Base-by-base conservation (phyloP, 2,797 vertebrate genomes). In the Petrocephalus schoutedeni region DNA sequence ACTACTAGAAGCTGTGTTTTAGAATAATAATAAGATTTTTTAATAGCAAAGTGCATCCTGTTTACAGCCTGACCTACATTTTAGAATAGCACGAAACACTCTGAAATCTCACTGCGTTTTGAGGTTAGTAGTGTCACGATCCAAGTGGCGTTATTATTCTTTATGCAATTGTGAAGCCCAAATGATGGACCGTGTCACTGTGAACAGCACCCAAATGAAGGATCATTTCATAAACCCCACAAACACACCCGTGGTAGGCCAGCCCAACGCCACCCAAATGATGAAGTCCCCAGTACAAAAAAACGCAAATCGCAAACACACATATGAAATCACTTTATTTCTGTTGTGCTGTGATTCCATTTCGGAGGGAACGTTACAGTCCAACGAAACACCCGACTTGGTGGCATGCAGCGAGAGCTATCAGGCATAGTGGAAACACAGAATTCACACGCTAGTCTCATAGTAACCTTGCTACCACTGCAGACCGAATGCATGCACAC, bases 291-390 rank as follows among this genome's bases (percentile, higher is more conserved):
- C 4, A 23, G 28, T 41, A 92, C 90, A 94, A 90, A 45, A 28
- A 93, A 94, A 95, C 92, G 94, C 93, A 94, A 93, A 95, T 93
- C 87, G 94, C 92, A 91, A 92, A 90, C 92, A 92, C 91, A 94
- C 89, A 88, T 94, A 95, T 96, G 97, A 98, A 97, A 97, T 97
- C 96, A 97, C 95, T 94, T 96, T 96, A 96, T 96, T 91, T 92
- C 97, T 96, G 96, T 95, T 97, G 97, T 95, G 95, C 93, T 94
- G 97, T 97, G 97, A 98, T 97, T 98, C 96, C 97, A 97, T 95
- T 96, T 95, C 92, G 93, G 94, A 95, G 96, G 96, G 94, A 96
- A 96, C 95, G 95, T 94, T 96, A 95, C 96, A 96, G 94, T 94
- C 92, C 93, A 92, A 93, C 95, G 90, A 90, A 92, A 95, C 21